Evolutionary conservation across 2,888 invertebrate genomes (phyloP), one percentile per base, ranked within the genome.

Genomic region (Drosophila barbarae): DNA sequence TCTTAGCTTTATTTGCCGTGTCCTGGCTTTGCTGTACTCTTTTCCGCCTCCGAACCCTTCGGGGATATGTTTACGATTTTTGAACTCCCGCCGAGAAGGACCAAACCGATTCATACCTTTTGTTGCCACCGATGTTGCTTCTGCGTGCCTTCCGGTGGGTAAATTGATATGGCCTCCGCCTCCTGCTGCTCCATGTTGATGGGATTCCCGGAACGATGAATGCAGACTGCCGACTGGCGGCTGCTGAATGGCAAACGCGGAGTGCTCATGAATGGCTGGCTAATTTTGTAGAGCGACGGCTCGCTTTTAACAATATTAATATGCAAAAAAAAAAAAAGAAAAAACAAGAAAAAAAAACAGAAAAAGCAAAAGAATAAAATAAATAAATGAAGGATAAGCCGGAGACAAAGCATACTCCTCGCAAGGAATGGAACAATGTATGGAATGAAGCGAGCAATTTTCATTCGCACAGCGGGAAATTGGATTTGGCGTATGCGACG

Each of bases 281-380:
- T 81, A 81, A 81, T 81, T 81, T 81, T 76, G 71, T 78, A 68
- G 79, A 77, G 82, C 56, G 32, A 21, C 39, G 52, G 74, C 74
- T 69, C 69, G 79, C 74, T 78, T 70, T 84, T 84, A 82, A 81
- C 77, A 72, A 76, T 73, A 84, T 80, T 80, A 84, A 81, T 84
- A 84, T 83, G 72, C 71, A 78, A 69, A 44, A 15, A 42, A 69
- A 44, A 15, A 42, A 42, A 12, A 28, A 77, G 76, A 72, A n/a
- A n/a, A 42, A 1, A 8, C 7, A 81, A 71, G 81, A 18, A 18
- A 18, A 18, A n/a, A 71, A 18, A 77, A 70, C 28, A 23, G 75
- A 71, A 18, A 76, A 69, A 15, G 2, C 4, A 4, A 8, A 32
- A 74, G 71, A 80, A 79, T 77, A 73, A 74, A 63, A 77, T 58